Evolutionary conservation across 2,888 invertebrate species (phyloP).

Genomic region (Trachelus iudaicus): DNA sequence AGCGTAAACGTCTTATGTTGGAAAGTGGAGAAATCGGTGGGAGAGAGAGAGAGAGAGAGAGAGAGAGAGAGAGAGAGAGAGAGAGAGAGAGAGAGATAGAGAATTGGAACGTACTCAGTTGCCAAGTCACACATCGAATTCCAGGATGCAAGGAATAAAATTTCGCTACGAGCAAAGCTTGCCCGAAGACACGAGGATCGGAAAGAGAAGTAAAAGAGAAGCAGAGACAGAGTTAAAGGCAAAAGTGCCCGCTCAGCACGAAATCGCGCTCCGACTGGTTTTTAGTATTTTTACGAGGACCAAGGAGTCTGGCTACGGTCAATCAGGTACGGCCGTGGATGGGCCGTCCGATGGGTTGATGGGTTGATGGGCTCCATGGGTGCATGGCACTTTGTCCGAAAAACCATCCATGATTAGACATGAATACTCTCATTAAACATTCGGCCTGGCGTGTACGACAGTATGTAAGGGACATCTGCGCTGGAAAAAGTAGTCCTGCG

Average conservation of each 20-base stretch:
- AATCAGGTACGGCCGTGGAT: not conserved
- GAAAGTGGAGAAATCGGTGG: not conserved
- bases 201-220: too few relatives aligned
- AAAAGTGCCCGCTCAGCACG: not conserved
- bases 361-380: not conserved
- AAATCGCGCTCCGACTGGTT: constrained; percentile 4
- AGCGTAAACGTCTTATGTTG: not conserved
- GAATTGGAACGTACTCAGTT: not conserved
- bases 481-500: constrained; percentile 8
- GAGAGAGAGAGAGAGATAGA: not conserved
- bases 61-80: too few relatives aligned
- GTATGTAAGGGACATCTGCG: constrained; percentile 14
- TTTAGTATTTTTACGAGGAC: constrained; percentile 1
- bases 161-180: not conserved
- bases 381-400: constrained; percentile 6
- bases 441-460: constrained; percentile 13
- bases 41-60: not conserved
- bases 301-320: not conserved
- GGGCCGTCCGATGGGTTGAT: not conserved
- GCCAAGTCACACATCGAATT: constrained; percentile 4
- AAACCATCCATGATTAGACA: constrained; percentile 18
- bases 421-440: constrained; percentile 20
- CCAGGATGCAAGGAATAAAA: not conserved
- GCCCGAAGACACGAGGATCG: not conserved
- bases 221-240: not conserved